Conservation (phyloP, 1,140 invertebrate species). For the Bombus cullumanus region DNA sequence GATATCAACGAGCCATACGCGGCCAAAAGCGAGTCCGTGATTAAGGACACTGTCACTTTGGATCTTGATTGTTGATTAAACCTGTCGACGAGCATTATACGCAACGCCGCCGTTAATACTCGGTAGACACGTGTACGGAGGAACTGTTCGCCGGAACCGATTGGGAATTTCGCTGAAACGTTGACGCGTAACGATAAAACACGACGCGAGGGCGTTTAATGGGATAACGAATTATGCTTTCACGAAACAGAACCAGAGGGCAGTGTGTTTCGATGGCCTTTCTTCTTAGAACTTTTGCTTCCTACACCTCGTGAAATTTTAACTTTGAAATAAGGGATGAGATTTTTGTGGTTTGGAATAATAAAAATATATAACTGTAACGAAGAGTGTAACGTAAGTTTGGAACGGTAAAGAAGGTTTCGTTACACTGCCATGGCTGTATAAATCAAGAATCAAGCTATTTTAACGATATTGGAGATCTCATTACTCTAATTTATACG, state of each 20-base stretch:
- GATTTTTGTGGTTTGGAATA: too few species aligned
- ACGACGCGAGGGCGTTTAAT: background rate
- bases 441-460: too few species aligned
- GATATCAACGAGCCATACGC: constrained; percentile 23
- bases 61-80: constrained; percentile 54
- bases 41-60: constrained; percentile 54
- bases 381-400: too few species aligned
- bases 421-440: too few species aligned
- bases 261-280: background rate
- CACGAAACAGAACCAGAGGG: background rate
- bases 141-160: constrained; percentile 16
- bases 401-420: too few species aligned
- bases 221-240: constrained; percentile 24
- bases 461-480: too few species aligned
- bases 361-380: too few species aligned
- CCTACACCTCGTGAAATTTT: too few species aligned
- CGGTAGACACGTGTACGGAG: background rate
- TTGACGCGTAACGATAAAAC: constrained; percentile 34
- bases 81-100: constrained; percentile 47
- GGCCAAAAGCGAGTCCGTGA: constrained; percentile 30
- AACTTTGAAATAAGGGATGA: too few species aligned
- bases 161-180: constrained; percentile 14
- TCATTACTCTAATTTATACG: too few species aligned
- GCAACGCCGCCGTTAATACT: constrained; percentile 26
- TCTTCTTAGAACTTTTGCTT: background rate